Percentiles rank a stretch among this genome's conserved stretches.
phyloP scores from a whole-genome alignment of 2,888 invertebrate species.

The Metacarcinus magister region DNA sequence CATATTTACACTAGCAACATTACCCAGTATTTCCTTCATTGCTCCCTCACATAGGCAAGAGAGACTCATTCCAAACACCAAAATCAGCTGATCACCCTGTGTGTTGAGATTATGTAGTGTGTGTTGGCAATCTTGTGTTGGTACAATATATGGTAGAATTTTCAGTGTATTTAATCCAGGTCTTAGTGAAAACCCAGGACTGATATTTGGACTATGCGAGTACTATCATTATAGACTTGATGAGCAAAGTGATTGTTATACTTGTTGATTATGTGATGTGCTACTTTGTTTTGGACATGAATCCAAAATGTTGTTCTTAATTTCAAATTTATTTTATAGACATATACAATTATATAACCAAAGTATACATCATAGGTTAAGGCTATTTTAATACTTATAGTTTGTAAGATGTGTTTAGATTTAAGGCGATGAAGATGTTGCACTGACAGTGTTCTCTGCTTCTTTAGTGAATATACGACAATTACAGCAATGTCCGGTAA shows the following conservation, averaged over 20 bases:
- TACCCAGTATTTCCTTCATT: neutral
- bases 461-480: conserved; percentile 51
- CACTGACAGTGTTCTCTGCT: conserved; percentile 78
- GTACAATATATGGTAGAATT: conserved; percentile 62
- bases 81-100: conserved; percentile 58
- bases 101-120: conserved; percentile 63
- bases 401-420: conserved; percentile 75
- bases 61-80: conserved; percentile 58
- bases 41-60: conserved; percentile 41
- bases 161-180: conserved; percentile 66
- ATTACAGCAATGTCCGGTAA: neutral
- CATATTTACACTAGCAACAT: neutral
- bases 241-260: conserved; percentile 72
- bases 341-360: conserved; percentile 81
- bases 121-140: conserved; percentile 62
- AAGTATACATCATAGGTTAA: conserved; percentile 82
- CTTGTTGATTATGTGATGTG: conserved; percentile 77
- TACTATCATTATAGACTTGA: conserved; percentile 58
- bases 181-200: conserved; percentile 50
- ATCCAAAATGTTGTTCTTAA: conserved; percentile 77
- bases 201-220: conserved; percentile 48
- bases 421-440: conserved; percentile 72
- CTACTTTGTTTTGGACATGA: conserved; percentile 70
- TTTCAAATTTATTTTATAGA: conserved; percentile 76
- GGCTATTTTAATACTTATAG: conserved; percentile 80